phyloP scores from a whole-genome alignment of 1,140 invertebrate species.

The Pygmarrhopalites habei region DNA sequence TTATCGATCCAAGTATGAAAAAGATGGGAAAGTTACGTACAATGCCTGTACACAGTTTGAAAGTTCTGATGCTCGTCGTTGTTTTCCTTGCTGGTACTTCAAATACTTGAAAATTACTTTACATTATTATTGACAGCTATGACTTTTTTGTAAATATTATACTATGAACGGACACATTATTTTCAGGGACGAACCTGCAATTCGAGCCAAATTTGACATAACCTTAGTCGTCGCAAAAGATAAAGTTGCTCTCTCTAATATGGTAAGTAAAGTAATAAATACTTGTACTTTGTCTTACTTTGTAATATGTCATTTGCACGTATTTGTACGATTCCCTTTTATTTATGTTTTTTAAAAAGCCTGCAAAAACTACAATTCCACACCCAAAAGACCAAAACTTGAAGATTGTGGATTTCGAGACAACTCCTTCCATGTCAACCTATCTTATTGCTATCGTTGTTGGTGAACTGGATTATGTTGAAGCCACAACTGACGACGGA shows the following conservation, averaged over 20 bases:
- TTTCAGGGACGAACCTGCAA: constrained; percentile 91
- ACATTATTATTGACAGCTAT: too few relatives aligned
- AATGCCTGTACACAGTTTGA: constrained; percentile 89
- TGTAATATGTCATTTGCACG: neutral
- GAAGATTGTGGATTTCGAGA: constrained; percentile 58
- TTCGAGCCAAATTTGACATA: constrained; percentile 91
- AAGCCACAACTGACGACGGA: constrained; percentile 64
- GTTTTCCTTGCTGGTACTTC: constrained; percentile 97
- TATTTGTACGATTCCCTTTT: neutral
- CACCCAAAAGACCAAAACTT: constrained; percentile 40
- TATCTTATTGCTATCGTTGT: constrained; percentile 88
- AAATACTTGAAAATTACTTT: too few relatives aligned
- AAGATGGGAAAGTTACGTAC: constrained; percentile 67
- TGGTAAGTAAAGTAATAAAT: constrained; percentile 55
- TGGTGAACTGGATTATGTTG: constrained; percentile 89
- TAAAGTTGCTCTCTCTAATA: constrained; percentile 82
- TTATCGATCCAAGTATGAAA: constrained; percentile 78
- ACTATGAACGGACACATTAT: too few relatives aligned
- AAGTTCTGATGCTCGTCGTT: constrained; percentile 81
- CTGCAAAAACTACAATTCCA: neutral
- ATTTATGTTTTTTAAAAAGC: constrained; percentile 1
- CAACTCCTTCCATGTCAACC: constrained; percentile 90
- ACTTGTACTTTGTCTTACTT: constrained; percentile 5
- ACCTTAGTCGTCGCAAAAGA: constrained; percentile 67
- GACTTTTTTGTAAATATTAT: too few relatives aligned